A percentile compares a stretch with the other conserved stretches of the same genome.
phyloP scores from a whole-genome alignment of 2,113 vertebrate genomes.

The Megaceryle maxima region DNA sequence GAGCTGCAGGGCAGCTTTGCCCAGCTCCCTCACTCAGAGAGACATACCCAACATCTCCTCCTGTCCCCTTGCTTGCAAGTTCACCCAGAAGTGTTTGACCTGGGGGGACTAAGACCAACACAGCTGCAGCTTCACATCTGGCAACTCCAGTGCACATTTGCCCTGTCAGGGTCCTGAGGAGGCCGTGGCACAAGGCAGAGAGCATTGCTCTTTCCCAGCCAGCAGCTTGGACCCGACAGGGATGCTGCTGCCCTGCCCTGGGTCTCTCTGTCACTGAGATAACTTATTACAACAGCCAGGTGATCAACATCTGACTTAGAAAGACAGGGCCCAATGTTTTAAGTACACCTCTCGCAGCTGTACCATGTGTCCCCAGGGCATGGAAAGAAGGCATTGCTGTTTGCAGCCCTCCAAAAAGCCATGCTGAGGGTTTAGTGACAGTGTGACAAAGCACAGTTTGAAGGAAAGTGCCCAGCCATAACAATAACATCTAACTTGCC shows the following conservation, averaged over 20 bases:
- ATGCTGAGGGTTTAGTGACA: fast-evolving
- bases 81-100: neutral
- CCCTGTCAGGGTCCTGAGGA: fast-evolving
- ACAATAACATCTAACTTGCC: neutral
- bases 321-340: fast-evolving
- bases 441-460: neutral
- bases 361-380: fast-evolving
- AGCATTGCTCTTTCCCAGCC: neutral
- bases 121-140: neutral
- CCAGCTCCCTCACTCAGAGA: fast-evolving
- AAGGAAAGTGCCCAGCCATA: neutral
- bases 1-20: neutral
- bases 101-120: neutral
- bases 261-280: neutral
- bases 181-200: neutral
- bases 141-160: fast-evolving
- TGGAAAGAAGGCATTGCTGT: neutral
- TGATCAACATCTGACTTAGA: neutral
- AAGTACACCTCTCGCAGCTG: neutral
- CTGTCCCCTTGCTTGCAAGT: neutral
- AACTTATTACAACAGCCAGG: neutral
- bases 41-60: neutral
- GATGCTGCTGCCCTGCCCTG: neutral
- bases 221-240: neutral
- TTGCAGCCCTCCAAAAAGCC: neutral